phyloP scores from a whole-genome alignment of 2,797 vertebrate genomes.

The Trachops cirrhosus region DNA sequence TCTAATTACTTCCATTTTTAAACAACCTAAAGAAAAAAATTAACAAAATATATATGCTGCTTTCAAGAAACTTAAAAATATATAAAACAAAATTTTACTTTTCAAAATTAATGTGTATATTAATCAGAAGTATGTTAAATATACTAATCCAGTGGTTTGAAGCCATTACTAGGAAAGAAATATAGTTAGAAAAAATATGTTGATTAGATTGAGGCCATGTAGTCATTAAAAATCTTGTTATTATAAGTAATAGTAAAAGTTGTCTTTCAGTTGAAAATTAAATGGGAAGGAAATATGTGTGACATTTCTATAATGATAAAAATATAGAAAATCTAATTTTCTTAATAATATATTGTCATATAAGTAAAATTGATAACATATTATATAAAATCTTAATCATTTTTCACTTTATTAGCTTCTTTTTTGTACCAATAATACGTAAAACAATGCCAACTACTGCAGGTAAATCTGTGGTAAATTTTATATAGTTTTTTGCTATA shows the following conservation, averaged over 20 bases:
- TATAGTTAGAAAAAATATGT: background rate
- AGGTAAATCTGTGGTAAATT: background rate
- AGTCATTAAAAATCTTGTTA: background rate
- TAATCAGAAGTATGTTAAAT: background rate
- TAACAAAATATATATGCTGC: background rate
- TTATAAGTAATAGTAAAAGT: background rate
- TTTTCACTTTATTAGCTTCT: background rate
- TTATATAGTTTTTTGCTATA: background rate
- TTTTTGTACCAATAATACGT: background rate
- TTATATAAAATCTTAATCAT: background rate
- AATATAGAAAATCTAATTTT: background rate
- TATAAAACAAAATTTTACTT: background rate
- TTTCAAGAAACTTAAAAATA: background rate
- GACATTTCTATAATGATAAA: background rate
- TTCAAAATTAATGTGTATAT: background rate
- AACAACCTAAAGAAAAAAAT: background rate
- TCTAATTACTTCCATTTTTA: background rate
- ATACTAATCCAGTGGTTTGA: background rate
- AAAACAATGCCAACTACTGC: background rate
- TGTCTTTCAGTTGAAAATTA: background rate
- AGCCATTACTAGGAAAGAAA: background rate
- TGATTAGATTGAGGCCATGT: background rate
- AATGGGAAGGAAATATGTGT: background rate
- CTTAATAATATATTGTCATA: background rate
- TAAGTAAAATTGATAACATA: background rate